A percentile compares a stretch with the other conserved stretches of the same genome.
Evolutionary conservation across 2,797 vertebrate species (phyloP).

Genomic region (Benthosema pterotum): DNA sequence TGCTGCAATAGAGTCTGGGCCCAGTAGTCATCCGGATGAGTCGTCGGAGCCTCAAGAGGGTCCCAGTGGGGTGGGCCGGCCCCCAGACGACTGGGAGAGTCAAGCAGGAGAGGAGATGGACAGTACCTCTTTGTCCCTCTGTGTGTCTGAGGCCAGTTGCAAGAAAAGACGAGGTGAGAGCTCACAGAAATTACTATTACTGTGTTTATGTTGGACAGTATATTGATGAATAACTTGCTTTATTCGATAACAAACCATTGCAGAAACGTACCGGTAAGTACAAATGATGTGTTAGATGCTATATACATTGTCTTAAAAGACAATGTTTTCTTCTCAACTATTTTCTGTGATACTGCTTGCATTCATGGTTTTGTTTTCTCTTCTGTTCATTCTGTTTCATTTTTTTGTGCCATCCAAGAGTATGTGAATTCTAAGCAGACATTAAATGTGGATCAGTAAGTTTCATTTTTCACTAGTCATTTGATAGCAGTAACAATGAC

Average conservation of each 20-base stretch:
- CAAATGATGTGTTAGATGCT: not conserved
- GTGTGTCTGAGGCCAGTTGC: constrained; percentile 84
- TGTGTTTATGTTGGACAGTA: not conserved
- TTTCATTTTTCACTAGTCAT: constrained; percentile 52
- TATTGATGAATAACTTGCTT: not conserved
- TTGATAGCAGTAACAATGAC: constrained; percentile 36
- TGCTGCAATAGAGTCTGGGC: constrained; percentile 36
- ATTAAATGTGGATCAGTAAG: constrained; percentile 82
- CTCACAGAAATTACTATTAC: constrained; percentile 5
- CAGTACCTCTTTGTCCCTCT: constrained; percentile 86
- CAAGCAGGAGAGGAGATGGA: constrained; percentile 82
- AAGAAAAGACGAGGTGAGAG: constrained; percentile 91
- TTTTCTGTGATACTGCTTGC: constrained; percentile 42
- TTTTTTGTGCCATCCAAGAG: constrained; percentile 83
- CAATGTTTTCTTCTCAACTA: constrained; percentile 15
- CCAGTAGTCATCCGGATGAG: constrained; percentile 47
- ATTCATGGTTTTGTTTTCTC: constrained; percentile 43
- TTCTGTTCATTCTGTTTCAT: constrained; percentile 53
- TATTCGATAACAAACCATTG: not conserved
- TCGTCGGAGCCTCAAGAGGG: constrained; percentile 62
- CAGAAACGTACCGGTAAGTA: not conserved
- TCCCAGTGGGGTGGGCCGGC: constrained; percentile 57
- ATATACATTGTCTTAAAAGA: not conserved
- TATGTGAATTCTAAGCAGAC: constrained; percentile 84
- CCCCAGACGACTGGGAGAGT: constrained; percentile 77